A percentile compares a stretch with the other conserved stretches of the same genome.
phyloP scores from a whole-genome alignment of 2,888 invertebrate species.

The Pemphredon lugubris region DNA sequence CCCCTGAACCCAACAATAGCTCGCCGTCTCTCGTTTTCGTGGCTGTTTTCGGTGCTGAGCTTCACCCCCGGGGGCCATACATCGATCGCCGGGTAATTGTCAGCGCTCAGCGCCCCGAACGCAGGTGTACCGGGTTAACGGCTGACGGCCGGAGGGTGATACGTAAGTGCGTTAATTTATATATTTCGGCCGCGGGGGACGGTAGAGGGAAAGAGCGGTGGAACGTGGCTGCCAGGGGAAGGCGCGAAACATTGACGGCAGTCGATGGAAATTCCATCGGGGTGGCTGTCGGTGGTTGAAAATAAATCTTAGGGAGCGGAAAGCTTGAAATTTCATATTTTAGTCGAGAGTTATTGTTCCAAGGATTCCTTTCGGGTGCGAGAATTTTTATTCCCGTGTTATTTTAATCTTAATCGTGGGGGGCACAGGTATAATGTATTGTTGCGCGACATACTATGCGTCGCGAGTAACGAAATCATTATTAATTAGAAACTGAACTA shows the following conservation, averaged over 20 bases:
- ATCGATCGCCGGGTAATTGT: slow-evolving; percentile 80
- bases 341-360: too few species aligned
- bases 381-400: too few species aligned
- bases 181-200: slow-evolving; percentile 47
- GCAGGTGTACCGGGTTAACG: slow-evolving; percentile 75
- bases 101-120: slow-evolving; percentile 78
- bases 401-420: too few species aligned
- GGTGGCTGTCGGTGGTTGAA: not conserved
- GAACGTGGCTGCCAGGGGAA: slow-evolving; percentile 39
- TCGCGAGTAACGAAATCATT: too few species aligned
- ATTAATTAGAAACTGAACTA: too few species aligned
- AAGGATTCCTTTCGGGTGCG: too few species aligned
- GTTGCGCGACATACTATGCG: too few species aligned
- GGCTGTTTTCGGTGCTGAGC: slow-evolving; percentile 64
- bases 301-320: not conserved
- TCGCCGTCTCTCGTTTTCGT: slow-evolving; percentile 67
- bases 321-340: slow-evolving; percentile 1
- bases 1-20: slow-evolving; percentile 60
- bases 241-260: slow-evolving; percentile 22
- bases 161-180: slow-evolving; percentile 74
- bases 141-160: slow-evolving; percentile 65
- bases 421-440: too few species aligned
- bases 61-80: slow-evolving; percentile 74
- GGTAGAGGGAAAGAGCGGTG: slow-evolving; percentile 17
- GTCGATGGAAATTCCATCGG: slow-evolving; percentile 16